phyloP scores from a whole-genome alignment of 2,888 invertebrate genomes.

The Eilema griseolum region DNA sequence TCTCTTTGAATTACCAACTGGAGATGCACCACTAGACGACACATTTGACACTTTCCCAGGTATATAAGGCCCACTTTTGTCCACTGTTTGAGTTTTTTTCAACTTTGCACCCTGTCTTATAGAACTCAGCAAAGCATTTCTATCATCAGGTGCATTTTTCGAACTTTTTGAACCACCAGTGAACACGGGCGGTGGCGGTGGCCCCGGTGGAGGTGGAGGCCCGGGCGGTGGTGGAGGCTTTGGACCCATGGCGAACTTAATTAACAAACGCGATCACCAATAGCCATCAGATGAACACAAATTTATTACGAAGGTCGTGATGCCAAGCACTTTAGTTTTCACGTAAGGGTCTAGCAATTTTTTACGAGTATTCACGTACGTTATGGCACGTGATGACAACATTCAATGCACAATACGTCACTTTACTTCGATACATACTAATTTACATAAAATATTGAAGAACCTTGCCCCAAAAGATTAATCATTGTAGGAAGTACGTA shows the following conservation, averaged over 20 bases:
- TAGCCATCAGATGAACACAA: conserved; percentile 61
- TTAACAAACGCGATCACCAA: conserved; percentile 54
- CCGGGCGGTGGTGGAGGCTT: conserved; percentile 89
- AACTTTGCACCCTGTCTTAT: conserved; percentile 94
- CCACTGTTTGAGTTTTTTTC: conserved; percentile 95
- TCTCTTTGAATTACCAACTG: conserved; percentile 71
- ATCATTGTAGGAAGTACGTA: conserved; percentile 82
- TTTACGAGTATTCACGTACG: conserved; percentile 59
- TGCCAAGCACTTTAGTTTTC: conserved; percentile 38
- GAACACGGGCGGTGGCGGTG: conserved; percentile 85
- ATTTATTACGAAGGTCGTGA: conserved; percentile 47
- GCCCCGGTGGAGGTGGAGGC: conserved; percentile 89
- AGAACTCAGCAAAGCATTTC: conserved; percentile 92
- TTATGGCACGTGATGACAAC: conserved; percentile 71
- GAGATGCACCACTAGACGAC: conserved; percentile 58
- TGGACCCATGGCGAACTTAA: conserved; percentile 66
- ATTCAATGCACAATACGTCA: conserved; percentile 70
- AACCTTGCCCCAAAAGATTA: conserved; percentile 82
- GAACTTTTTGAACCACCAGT: conserved; percentile 75
- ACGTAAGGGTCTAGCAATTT: conserved; percentile 47
- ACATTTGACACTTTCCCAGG: conserved; percentile 87
- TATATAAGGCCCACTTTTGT: conserved; percentile 94
- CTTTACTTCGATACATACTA: conserved; percentile 71
- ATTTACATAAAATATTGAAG: conserved; percentile 79
- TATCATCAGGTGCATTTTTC: conserved; percentile 80